A percentile compares a stretch with the other conserved stretches of the same genome.
Conservation (phyloP, 2,797 vertebrate species). For the Salmo trutta region DNA sequence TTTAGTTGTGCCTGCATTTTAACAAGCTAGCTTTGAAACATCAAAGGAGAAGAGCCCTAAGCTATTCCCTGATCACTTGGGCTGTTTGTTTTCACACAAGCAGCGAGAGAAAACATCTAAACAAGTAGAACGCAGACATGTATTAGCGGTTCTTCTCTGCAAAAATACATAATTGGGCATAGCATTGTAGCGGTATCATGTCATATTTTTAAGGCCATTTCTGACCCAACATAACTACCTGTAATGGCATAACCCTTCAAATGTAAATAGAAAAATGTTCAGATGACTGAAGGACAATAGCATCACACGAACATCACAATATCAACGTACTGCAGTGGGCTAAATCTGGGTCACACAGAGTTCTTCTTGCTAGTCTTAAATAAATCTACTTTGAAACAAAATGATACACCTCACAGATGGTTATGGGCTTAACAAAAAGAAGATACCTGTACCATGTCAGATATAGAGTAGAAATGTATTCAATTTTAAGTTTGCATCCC, state of each 20-base stretch:
- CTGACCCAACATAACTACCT: background rate
- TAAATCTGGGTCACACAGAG: no score
- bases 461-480: no score
- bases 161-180: slow-evolving; percentile 9
- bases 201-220: slow-evolving; percentile 9
- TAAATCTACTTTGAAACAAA: no score
- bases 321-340: no score
- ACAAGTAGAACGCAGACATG: slow-evolving; percentile 25
- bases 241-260: background rate
- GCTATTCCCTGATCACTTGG: slow-evolving; percentile 34
- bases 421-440: no score
- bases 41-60: slow-evolving; percentile 32
- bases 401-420: no score
- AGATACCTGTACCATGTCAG: no score
- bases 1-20: slow-evolving; percentile 37
- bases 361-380: no score
- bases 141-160: slow-evolving; percentile 28
- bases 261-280: no score
- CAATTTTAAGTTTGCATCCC: no score
- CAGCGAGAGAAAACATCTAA: slow-evolving; percentile 21
- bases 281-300: no score
- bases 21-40: slow-evolving; percentile 39
- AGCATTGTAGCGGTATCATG: slow-evolving; percentile 5
- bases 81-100: slow-evolving; percentile 35
- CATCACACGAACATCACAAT: no score